Percentiles rank a stretch among this genome's conserved stretches.
phyloP scores from a whole-genome alignment of 2,797 vertebrate species.

The Dipus sagitta region DNA sequence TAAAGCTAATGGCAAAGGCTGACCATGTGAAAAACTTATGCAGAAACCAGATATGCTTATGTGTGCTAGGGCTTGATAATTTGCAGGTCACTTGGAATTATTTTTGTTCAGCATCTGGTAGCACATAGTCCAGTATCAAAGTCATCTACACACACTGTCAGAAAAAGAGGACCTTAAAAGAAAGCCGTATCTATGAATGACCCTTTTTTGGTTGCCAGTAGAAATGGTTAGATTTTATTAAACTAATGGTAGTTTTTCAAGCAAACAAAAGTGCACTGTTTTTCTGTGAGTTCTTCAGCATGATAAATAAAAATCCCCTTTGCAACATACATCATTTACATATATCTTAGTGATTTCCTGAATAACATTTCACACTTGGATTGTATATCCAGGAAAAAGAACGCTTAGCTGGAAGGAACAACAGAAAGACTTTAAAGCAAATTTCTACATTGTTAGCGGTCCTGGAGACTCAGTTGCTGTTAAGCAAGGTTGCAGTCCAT shows the following conservation, averaged over 20 bases:
- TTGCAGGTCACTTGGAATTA: not conserved
- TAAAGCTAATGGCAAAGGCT: not conserved
- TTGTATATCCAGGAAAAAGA: conserved; percentile 3
- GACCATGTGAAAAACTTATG: not conserved
- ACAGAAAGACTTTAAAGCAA: not conserved
- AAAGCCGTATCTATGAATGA: not conserved
- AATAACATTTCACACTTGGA: conserved; percentile 10
- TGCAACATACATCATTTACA: not conserved
- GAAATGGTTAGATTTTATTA: conserved; percentile 10
- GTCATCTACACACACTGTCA: not conserved
- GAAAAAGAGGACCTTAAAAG: not conserved
- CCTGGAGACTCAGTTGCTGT: not conserved
- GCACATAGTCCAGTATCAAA: not conserved
- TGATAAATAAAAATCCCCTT: not conserved
- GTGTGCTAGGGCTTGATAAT: conserved; percentile 3
- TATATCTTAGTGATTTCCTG: not conserved
- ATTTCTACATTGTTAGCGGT: not conserved
- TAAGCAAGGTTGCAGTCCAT: not conserved
- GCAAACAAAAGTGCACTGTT: conserved; percentile 7
- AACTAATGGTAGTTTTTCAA: not conserved
- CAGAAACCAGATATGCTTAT: not conserved
- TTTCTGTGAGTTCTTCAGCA: conserved; percentile 39
- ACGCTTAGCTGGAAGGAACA: not conserved
- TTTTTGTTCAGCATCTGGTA: not conserved
- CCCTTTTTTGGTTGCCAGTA: not conserved